Conservation (phyloP, 2,797 vertebrate species). For the Avahi laniger region DNA sequence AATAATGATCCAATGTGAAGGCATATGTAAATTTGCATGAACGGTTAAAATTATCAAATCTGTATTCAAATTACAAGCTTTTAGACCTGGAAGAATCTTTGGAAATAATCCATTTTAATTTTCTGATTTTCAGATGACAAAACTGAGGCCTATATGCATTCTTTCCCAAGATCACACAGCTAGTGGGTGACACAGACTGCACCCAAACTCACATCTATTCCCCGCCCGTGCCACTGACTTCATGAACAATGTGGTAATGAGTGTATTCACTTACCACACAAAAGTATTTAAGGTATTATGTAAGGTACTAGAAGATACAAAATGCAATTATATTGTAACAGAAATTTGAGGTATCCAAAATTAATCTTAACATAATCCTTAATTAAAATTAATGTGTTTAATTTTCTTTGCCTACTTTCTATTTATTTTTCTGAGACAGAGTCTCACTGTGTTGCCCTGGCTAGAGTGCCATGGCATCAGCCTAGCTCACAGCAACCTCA, state of each 20-base stretch:
- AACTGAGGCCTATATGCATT: not conserved
- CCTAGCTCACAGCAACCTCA: no score
- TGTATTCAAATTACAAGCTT: not conserved
- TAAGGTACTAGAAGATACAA: not conserved
- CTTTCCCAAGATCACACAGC: not conserved
- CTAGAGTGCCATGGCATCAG: no score
- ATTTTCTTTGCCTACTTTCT: not conserved
- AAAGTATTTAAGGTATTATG: not conserved
- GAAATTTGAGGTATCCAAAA: not conserved
- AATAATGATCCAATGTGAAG: constrained; percentile 32
- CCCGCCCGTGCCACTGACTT: not conserved
- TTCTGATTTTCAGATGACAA: not conserved
- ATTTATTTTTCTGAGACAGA: no score
- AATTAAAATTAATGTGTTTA: not conserved
- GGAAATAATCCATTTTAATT: not conserved
- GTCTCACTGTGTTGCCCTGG: no score
- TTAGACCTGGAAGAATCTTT: not conserved
- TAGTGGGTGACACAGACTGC: not conserved
- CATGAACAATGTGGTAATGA: not conserved
- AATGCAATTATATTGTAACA: not conserved
- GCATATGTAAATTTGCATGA: not conserved
- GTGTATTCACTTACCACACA: not conserved
- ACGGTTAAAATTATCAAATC: constrained; percentile 27
- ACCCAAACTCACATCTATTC: not conserved
- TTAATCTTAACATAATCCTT: not conserved